Base-by-base conservation (phyloP, 2,797 vertebrate species). In the Fistularia tabacaria region DNA sequence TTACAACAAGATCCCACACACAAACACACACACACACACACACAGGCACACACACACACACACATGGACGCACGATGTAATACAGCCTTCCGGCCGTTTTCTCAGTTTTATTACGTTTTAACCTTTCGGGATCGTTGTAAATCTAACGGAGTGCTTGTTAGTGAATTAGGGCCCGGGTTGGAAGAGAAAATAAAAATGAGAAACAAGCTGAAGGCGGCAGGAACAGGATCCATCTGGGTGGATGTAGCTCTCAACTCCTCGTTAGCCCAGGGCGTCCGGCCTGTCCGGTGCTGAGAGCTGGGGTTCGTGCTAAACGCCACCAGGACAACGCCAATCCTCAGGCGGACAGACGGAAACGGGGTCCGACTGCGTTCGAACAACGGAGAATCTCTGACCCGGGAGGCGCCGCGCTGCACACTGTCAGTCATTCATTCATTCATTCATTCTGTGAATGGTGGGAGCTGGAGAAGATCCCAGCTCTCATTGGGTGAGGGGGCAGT, bases 201-300 rank as follows among this genome's bases (percentile, higher is more conserved):
- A 68, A 71, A 79, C 64, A 73, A n/a, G 61, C 49, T 44, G 71
- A 81, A 62, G 73, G 51, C 61, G 64, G 64, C 66, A 66, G 82
- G 78, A 83, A 88, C 54, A 81, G 88, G 88, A 88, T 85, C 85
- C 88, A 89, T 81, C 88, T 88, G 85, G 71, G 75, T 87, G 88
- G 88, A 87, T 87, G 83, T 85, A 67, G 73, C 85, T 80, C 82
- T 89, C 88, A 87, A 82, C 87, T 84, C 83, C 82, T 87, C 85
- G 55, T 87, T 86, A 86, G 61, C 44, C 8, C 62, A 55, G 81
- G 73, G 73, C 64, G 76, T 76, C 63, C 77, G 55, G 70, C 53
- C 69, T 57, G 75, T 77, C 81, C 79, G 67, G 84, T 72, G 85
- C 71, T 85, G 83, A 86, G 81, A 85, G 82, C 62, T 77, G 66